Base-by-base conservation (phyloP, 2,888 invertebrate species). In the Gordius sp. region DNA sequence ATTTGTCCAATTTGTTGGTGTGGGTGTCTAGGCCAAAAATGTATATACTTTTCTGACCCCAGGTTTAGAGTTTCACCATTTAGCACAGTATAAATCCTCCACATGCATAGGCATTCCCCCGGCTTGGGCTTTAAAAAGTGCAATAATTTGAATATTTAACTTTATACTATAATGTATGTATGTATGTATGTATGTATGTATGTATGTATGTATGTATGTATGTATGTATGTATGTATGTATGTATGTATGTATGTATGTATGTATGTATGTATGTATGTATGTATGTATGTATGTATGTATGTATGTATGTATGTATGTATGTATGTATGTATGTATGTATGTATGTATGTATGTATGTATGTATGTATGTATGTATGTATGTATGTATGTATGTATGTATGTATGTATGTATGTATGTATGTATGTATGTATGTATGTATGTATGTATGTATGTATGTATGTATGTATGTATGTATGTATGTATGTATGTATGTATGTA, bases 191-290 rank as follows among this genome's bases (percentile, higher is more conserved):
- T 59, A 52, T 57, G 41, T 41, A 56, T 41, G 55, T 60, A 25
- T 39, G 59, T 57, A 28, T 59, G 55, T 60, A 27, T 41, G 41
- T 57, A 28, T 56, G 41, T 59, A 52, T 41, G 28, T 59, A 41
- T 57, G 41, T 59, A 52, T 60, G 56, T 59, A 53, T 57, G 57
- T 59, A 24, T 47, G 56, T 41, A 54, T 41, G 23, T 59, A 58
- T 39, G 39, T 39, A 26, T 60, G 41, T 60, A 41, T 59, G 59
- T 60, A 41, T 57, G 55, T 28, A 25, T 59, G 56, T 59, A 28
- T 59, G 59, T 59, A 27, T 59, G n/a, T 56, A n/a, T 39, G 39
- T 39, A n/a, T 39, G 39, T 39, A n/a, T 39, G 39, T 39, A n/a
- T 39, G 39, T 39, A n/a, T 39, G 39, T 39, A n/a, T 39, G 39